These are phyloP conservation scores for Nymphalis polychloros DNA, from an alignment of 2,888 invertebrate species.

Conservation along the genomic window DNA sequence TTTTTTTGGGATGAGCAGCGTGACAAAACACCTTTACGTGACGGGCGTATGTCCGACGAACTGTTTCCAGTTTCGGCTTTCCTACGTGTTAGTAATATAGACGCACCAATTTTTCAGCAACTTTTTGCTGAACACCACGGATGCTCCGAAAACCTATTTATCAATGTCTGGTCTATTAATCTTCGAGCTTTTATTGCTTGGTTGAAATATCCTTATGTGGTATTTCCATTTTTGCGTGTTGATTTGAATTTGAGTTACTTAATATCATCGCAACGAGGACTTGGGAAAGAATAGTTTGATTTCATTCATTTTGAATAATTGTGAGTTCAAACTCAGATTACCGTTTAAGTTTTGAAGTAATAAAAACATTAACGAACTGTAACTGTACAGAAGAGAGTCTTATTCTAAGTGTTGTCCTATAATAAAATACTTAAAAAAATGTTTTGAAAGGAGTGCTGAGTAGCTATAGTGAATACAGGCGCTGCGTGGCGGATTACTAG, in stretches of 20 bases:
- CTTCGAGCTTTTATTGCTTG: conserved; percentile 12
- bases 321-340: too few species aligned
- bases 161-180: conserved; percentile 23
- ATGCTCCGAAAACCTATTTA: conserved; percentile 16
- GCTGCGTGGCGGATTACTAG: too few species aligned
- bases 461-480: too few species aligned
- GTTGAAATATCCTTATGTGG: conserved; percentile 3
- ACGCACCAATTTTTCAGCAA: conserved; percentile 20
- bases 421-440: too few species aligned
- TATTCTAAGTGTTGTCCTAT: too few species aligned
- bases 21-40: conserved; percentile 41
- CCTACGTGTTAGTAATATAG: conserved; percentile 30
- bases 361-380: too few species aligned
- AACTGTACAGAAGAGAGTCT: too few species aligned
- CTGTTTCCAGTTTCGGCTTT: conserved; percentile 20
- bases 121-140: conserved; percentile 16
- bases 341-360: too few species aligned
- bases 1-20: conserved; percentile 37
- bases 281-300: not conserved
- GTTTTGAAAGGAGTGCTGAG: too few species aligned
- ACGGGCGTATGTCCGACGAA: conserved; percentile 32
- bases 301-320: too few species aligned
- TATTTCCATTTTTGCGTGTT: conserved; percentile 6
- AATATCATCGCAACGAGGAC: not conserved
- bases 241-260: not conserved